These are phyloP conservation scores for Chaetura pelagica DNA, from an alignment of 2,113 vertebrate genomes.

Conservation along the genomic window DNA sequence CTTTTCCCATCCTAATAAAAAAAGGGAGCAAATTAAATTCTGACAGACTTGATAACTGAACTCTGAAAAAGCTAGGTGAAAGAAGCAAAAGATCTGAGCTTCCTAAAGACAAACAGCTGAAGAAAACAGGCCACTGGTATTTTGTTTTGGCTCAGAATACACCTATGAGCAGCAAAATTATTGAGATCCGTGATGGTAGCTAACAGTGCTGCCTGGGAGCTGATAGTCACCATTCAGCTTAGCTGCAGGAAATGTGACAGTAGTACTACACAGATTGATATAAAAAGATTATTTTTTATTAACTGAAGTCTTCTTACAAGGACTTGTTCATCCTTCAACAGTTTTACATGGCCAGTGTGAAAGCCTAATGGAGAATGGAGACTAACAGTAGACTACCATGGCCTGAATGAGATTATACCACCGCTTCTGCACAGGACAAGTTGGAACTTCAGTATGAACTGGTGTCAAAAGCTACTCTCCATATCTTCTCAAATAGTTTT, in stretches of 20 bases:
- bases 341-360: too few species aligned
- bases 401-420: too few species aligned
- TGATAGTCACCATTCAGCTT: background rate
- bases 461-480: background rate
- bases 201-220: background rate
- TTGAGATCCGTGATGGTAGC: background rate
- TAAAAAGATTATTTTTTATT: background rate
- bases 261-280: background rate
- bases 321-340: too few species aligned
- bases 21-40: background rate
- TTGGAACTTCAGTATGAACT: too few species aligned
- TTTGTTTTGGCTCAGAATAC: background rate
- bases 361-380: too few species aligned
- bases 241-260: background rate
- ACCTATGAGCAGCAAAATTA: background rate
- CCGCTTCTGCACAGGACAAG: too few species aligned
- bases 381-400: too few species aligned
- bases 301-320: background rate
- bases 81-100: background rate
- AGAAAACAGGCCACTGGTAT: background rate
- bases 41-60: background rate
- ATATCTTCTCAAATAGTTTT: background rate
- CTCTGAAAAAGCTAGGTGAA: background rate
- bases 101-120: background rate
- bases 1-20: background rate